Base-by-base conservation (phyloP, 2,113 vertebrate genomes). In the Megaceryle maxima region DNA sequence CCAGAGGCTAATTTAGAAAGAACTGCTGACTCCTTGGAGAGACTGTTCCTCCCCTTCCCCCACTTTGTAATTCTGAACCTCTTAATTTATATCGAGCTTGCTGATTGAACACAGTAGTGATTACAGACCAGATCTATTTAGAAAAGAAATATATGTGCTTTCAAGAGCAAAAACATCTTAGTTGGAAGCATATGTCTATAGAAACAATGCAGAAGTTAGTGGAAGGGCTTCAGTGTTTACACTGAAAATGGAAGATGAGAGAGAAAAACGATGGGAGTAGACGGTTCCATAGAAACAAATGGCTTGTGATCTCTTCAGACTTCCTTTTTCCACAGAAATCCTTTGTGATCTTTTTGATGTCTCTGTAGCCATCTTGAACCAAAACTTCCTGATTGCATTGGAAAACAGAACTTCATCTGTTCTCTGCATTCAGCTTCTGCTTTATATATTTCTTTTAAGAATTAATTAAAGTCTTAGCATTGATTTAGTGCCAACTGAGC, bases 1-100 rank as follows among this genome's bases (percentile, higher is more conserved):
- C 20, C 28, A 13, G 0, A 67, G 35, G 14, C 11, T 44, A 25
- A 9, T 18, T 67, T 70, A 3, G 0, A 13, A 77, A 74, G 51
- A 79, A 9, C 33, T 55, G 13, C 35, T 72, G 62, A 7, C 10
- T 91, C 11, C 35, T 69, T 68, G 19, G 57, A 64, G 39, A 68
- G 35, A 13, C 31, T 76, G 13, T 51, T 81, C 11, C 12, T 75
- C 6, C 8, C 11, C 2, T 57, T 15, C 11, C 4, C 4, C 6
- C 3, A 8, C 15, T 59, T 53, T 26, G 33, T 17, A 72, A 1
- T 62, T 86, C 57, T 50, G 41, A 91, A 81, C 26, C 7, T 57
- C 18, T 76, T 73, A 33, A 43, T 73, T 63, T 44, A 24, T 2
- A 3, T 50, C 39, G 56, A 50, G 63, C 7, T 74, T 39, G 41